These are phyloP conservation scores for Notolepis coatsorum DNA, from an alignment of 2,797 vertebrate genomes.

Conservation along the genomic window DNA sequence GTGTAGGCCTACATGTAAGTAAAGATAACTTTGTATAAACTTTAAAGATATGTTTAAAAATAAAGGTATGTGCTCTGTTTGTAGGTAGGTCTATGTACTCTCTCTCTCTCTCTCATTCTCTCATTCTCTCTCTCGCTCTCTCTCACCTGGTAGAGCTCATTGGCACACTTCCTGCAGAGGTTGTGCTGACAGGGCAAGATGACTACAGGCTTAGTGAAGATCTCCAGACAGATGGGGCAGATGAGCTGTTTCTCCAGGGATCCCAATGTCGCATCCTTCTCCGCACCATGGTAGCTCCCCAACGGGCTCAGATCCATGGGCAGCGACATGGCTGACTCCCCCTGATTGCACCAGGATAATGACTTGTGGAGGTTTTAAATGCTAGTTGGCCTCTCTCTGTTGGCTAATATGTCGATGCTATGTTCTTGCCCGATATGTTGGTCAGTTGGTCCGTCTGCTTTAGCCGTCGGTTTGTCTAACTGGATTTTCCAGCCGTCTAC, in stretches of 20 bases:
- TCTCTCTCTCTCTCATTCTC: no score
- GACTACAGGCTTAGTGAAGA: constrained; percentile 71
- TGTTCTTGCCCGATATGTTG: neutral
- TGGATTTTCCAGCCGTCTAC: neutral
- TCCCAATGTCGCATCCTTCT: constrained; percentile 53
- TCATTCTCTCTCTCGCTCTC: no score
- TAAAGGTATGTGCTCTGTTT: no score
- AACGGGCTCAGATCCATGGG: constrained; percentile 73
- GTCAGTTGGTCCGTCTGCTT: neutral
- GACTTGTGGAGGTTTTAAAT: neutral
- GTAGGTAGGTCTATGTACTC: no score
- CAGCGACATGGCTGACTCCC: constrained; percentile 65
- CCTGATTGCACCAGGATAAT: neutral
- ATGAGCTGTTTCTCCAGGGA: constrained; percentile 82
- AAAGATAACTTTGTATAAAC: no score
- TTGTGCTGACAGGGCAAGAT: constrained; percentile 72
- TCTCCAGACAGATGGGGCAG: constrained; percentile 75
- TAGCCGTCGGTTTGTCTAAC: neutral
- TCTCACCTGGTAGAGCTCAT: constrained; percentile 80
- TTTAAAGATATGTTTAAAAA: no score
- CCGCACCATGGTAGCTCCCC: constrained; percentile 44
- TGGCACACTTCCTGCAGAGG: constrained; percentile 83
- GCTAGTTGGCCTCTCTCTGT: neutral
- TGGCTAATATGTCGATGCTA: neutral
- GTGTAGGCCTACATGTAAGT: no score